Conservation (phyloP, 1,140 invertebrate species). For the Penaeus indicus region DNA sequence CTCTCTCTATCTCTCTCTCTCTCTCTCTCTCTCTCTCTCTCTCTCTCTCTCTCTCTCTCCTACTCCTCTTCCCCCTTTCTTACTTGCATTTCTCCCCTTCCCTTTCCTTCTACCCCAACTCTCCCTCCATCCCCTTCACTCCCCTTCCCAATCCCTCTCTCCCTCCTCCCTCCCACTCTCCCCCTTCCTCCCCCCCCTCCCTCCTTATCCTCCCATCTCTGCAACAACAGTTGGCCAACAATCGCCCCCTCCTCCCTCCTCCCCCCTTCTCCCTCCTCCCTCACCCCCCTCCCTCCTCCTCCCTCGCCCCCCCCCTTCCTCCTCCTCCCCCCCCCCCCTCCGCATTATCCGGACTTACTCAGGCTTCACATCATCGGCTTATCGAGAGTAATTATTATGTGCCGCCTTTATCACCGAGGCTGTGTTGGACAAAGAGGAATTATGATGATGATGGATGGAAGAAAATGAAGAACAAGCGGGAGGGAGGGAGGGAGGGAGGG, state of each 20-base stretch:
- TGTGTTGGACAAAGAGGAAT: too few relatives aligned
- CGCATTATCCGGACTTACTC: too few relatives aligned
- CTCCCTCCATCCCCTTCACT: too few relatives aligned
- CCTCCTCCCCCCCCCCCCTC: not conserved
- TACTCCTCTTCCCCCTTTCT: not conserved
- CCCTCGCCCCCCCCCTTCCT: too few relatives aligned
- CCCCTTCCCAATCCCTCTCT: not conserved
- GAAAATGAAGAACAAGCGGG: not conserved
- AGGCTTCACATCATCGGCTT: too few relatives aligned
- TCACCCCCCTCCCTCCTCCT: not conserved
- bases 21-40: not conserved
- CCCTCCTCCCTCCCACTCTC: not conserved
- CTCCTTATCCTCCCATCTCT: not conserved
- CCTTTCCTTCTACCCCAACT: not conserved
- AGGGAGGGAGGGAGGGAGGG: too few relatives aligned
- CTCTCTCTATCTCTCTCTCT: not conserved
- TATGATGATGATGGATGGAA: not conserved
- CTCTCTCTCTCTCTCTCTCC: not conserved
- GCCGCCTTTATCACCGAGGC: too few relatives aligned
- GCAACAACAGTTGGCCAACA: not conserved
- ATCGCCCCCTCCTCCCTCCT: not conserved
- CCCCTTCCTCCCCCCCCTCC: not conserved
- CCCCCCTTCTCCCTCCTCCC: not conserved
- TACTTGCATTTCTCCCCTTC: not conserved
- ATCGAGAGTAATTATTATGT: too few relatives aligned